Conservation (phyloP, 2,113 vertebrate genomes). For the Camelus dromedarius region DNA sequence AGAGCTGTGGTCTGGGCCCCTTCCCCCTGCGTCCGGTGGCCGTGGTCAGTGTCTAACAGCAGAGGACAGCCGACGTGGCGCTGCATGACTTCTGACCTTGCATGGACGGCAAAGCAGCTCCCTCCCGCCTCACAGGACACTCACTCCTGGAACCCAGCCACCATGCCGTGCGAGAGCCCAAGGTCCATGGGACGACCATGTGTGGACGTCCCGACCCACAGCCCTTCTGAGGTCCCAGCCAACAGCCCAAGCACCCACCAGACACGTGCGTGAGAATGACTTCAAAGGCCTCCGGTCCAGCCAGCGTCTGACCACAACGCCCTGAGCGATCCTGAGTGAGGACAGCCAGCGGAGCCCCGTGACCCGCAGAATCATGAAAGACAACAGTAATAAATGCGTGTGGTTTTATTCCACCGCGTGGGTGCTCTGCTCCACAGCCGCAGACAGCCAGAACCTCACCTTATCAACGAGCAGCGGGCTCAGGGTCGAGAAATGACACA, state of each 20-base stretch:
- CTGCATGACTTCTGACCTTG: fast-evolving
- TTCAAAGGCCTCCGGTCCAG: neutral
- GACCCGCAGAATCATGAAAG: no score
- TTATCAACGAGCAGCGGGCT: neutral
- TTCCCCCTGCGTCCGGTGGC: neutral
- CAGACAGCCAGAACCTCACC: neutral
- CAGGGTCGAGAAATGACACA: fast-evolving
- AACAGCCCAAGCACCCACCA: neutral
- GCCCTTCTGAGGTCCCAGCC: neutral
- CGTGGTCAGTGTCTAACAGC: fast-evolving
- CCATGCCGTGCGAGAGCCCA: neutral
- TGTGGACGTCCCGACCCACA: no score
- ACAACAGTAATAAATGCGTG: fast-evolving
- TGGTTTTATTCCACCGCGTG: fast-evolving
- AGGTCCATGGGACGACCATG: fast-evolving
- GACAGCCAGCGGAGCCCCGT: neutral
- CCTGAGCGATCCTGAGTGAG: fast-evolving
- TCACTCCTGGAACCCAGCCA: neutral
- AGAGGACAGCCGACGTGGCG: fast-evolving
- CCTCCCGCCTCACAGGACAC: neutral
- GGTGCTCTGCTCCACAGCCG: fast-evolving
- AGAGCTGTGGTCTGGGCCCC: neutral
- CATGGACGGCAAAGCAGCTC: neutral
- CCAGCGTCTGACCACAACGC: fast-evolving
- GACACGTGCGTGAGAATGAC: fast-evolving